Evolutionary conservation across 2,113 vertebrate genomes (phyloP).

Genomic region (Gobius niger): DNA sequence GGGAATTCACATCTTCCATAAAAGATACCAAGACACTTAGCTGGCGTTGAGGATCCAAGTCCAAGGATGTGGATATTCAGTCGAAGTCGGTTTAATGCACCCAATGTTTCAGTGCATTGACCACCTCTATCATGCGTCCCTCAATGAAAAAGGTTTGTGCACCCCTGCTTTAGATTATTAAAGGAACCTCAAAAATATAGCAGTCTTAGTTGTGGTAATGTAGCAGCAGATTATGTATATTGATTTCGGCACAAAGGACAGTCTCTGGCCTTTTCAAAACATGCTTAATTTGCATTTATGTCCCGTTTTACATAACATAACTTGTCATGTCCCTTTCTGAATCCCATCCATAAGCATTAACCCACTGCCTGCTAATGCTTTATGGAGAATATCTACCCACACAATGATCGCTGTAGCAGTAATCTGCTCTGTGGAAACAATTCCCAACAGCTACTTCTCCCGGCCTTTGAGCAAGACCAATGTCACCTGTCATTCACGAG

Average conservation of each 20-base stretch:
- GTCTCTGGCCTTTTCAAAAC: conserved; percentile 12
- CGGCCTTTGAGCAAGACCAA: conserved; percentile 56
- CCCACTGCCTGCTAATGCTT: conserved; percentile 37
- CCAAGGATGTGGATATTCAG: no score
- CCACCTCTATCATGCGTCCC: no score
- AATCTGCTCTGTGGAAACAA: conserved; percentile 41
- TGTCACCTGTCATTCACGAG: conserved; percentile 68
- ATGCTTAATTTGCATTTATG: not conserved
- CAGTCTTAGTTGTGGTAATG: not conserved
- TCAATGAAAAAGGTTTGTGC: no score
- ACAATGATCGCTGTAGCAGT: conserved; percentile 38
- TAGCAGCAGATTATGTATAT: not conserved
- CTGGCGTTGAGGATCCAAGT: no score
- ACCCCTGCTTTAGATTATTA: no score
- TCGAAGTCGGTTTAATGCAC: no score
- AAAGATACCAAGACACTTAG: no score
- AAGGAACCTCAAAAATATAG: no score
- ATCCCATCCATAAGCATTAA: conserved; percentile 47
- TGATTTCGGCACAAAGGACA: conserved; percentile 19
- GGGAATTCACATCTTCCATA: no score
- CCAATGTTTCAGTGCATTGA: no score
- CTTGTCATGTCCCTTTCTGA: conserved; percentile 38
- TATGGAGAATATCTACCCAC: conserved; percentile 45
- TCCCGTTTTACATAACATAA: conserved; percentile 27
- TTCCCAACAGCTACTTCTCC: conserved; percentile 34